These are phyloP conservation scores for Salmo trutta DNA, from an alignment of 2,797 vertebrate species.

Conservation along the genomic window DNA sequence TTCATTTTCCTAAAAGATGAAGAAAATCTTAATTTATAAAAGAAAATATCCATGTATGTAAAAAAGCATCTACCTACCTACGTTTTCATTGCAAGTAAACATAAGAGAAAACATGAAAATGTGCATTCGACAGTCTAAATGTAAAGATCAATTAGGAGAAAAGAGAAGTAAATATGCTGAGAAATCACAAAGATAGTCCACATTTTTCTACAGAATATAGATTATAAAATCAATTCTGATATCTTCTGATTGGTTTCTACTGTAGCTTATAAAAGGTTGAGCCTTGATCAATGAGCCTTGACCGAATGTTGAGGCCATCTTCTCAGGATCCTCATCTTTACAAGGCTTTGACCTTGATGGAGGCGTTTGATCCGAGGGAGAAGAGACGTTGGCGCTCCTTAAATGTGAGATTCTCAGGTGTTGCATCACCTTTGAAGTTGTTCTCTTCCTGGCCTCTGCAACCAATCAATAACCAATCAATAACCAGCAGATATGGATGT, in stretches of 20 bases:
- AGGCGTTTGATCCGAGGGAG: constrained; percentile 51
- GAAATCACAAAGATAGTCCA: background rate
- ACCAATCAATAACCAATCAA: background rate
- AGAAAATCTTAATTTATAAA: background rate
- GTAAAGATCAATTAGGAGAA: background rate
- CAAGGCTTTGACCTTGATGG: constrained; percentile 26
- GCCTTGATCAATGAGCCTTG: background rate
- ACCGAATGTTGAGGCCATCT: background rate
- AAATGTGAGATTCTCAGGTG: constrained; percentile 72
- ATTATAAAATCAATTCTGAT: background rate
- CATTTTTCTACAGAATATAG: background rate
- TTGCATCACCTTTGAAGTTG: constrained; percentile 17
- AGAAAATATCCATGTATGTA: background rate
- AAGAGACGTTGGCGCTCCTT: constrained; percentile 72
- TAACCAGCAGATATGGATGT: background rate
- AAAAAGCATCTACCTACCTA: background rate
- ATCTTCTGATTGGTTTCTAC: background rate
- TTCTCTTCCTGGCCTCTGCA: constrained; percentile 45
- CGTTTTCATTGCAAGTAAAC: background rate
- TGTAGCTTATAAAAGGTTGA: background rate
- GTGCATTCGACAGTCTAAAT: background rate
- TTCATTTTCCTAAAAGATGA: background rate
- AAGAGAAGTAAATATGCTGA: background rate
- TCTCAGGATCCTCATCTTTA: constrained; percentile 16
- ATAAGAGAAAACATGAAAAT: background rate